Evolutionary conservation across 2,888 invertebrate species (phyloP).

Genomic region (Macrophya alboannulata): DNA sequence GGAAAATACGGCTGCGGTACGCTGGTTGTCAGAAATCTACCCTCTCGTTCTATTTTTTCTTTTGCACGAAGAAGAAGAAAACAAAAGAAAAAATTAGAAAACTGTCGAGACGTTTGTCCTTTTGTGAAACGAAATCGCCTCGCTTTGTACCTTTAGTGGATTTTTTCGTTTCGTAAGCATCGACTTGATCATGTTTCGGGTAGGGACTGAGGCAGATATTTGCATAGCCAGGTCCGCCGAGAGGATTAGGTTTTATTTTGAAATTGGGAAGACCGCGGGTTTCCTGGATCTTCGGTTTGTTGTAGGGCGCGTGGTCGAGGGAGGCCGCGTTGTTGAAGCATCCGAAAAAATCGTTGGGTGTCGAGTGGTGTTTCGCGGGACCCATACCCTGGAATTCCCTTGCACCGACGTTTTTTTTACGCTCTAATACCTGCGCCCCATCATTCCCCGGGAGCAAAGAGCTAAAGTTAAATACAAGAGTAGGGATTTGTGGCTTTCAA

Average conservation of each 20-base stretch:
- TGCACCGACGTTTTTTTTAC: constrained; percentile 58
- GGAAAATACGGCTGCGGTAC: constrained; percentile 72
- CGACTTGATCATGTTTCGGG: constrained; percentile 72
- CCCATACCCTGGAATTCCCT: constrained; percentile 68
- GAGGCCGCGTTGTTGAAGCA: constrained; percentile 77
- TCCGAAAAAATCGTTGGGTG: constrained; percentile 82
- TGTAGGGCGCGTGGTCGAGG: constrained; percentile 72
- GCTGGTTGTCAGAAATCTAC: constrained; percentile 65
- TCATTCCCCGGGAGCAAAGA: constrained; percentile 41
- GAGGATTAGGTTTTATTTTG: constrained; percentile 71
- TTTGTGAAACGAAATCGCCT: constrained; percentile 40
- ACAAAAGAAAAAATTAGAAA: background rate
- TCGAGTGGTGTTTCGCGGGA: constrained; percentile 79
- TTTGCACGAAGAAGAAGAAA: background rate
- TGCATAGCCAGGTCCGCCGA: constrained; percentile 81
- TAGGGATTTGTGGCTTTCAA: constrained; percentile 19
- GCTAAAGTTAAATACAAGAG: constrained; percentile 18
- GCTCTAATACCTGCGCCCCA: constrained; percentile 55
- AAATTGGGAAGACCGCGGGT: constrained; percentile 65
- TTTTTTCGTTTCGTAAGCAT: constrained; percentile 67
- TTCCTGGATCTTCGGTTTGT: constrained; percentile 34
- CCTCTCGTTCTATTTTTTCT: constrained; percentile 12
- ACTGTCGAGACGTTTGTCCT: background rate
- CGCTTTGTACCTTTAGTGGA: background rate
- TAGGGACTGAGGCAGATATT: constrained; percentile 81